Base-by-base conservation (phyloP, 2,888 invertebrate genomes). In the Sipha maydis region DNA sequence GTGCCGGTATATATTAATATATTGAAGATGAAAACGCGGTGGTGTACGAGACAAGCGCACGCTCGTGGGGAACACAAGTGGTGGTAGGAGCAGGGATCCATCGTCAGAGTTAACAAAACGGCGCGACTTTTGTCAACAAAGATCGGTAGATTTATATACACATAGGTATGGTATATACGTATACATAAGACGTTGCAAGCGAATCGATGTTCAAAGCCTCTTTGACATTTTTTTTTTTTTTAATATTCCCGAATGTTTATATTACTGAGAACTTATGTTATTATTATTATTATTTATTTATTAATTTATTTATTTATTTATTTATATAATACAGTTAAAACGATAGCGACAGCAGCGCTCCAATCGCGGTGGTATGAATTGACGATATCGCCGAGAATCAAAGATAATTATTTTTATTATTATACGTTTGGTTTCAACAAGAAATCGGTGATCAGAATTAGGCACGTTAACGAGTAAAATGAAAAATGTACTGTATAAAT, bases 121-220 rank as follows among this genome's bases (percentile, higher is more conserved):
- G 34, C 79, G 80, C 61, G 61, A 80, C 80, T 80, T 80, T 80
- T 41, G 61, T 28, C 38, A n/a, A 4, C 19, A 19, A 80, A 80
- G 41, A 80, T 80, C 80, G 41, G 67, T 67, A n/a, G 41, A 80
- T 34, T 80, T 56, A 14, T 31, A 56, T 19, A 56, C 11, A 56
- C 4, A 56, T 56, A 56, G 56, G 19, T 56, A 56, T 56, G 11
- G 25, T 25, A 61, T 25, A 25, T 61, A 25, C 61, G 25, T 4
- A 4, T 1, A 21, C 61, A 25, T 61, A 61, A 61, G 61, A 61
- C 28, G 11, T 69, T 61, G 61, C 25, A 4, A 25, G 61, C n/a
- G 69, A 28, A 69, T 61, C 25, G 25, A 21, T 61, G 61, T 61
- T 61, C 61, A 25, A 61, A 61, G 61, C 61, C 56, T 61, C 61